These are phyloP conservation scores for Pseudopodoces humilis DNA, from an alignment of 2,113 vertebrate genomes.

Conservation along the genomic window DNA sequence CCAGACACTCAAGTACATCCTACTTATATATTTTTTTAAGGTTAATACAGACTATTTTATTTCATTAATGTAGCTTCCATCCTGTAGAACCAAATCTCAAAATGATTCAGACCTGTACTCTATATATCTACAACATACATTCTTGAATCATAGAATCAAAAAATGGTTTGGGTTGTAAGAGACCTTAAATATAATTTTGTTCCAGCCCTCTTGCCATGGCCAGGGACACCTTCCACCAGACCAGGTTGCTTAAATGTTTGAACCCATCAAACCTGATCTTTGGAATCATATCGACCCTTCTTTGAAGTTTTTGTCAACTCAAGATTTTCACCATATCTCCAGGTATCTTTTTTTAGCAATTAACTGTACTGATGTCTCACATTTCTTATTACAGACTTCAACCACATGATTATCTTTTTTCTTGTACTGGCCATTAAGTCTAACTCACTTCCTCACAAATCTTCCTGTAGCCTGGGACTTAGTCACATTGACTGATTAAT, in stretches of 20 bases:
- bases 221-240: neutral
- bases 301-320: neutral
- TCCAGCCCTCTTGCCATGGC: neutral
- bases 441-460: neutral
- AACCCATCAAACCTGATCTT: accelerated
- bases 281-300: neutral
- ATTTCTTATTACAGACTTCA: neutral
- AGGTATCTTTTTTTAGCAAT: neutral
- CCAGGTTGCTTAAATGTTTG: neutral
- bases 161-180: neutral
- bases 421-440: neutral
- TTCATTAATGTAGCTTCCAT: neutral
- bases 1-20: neutral
- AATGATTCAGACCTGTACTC: neutral
- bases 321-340: neutral
- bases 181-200: neutral
- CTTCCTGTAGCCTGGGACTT: neutral
- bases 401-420: neutral
- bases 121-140: neutral
- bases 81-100: neutral
- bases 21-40: neutral
- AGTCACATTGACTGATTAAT: neutral
- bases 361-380: neutral
- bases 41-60: neutral
- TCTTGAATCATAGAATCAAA: neutral